These are phyloP conservation scores for Rhodophaea formosa DNA, from an alignment of 2,888 invertebrate genomes.

Conservation along the genomic window DNA sequence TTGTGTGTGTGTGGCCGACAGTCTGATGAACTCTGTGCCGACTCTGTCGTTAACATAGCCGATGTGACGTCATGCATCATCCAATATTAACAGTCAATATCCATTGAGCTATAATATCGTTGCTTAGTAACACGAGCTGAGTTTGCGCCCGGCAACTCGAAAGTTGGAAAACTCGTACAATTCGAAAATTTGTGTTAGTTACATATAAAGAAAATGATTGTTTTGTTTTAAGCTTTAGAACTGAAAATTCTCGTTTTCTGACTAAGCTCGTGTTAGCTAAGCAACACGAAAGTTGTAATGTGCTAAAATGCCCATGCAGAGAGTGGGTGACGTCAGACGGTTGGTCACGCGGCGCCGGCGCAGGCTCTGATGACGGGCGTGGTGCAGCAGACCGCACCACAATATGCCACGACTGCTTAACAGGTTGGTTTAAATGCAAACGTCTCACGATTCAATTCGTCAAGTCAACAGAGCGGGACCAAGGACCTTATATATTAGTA, in stretches of 20 bases:
- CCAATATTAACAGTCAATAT: background rate
- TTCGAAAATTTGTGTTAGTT: no score
- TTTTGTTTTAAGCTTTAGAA: no score
- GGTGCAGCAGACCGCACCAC: background rate
- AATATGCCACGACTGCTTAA: conserved; percentile 8
- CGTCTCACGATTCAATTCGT: no score
- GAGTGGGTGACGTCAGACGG: background rate
- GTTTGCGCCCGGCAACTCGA: no score
- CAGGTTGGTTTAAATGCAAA: conserved; percentile 16
- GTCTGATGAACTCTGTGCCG: conserved; percentile 10
- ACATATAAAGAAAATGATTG: no score
- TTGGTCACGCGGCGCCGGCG: conserved; percentile 12
- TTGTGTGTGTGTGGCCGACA: background rate
- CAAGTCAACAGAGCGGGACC: no score
- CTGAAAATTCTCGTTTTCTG: background rate
- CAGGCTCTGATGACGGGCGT: background rate
- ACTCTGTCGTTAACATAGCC: background rate
- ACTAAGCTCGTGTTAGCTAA: background rate
- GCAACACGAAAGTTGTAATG: background rate
- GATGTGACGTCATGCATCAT: background rate
- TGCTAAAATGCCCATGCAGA: background rate
- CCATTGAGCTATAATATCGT: no score
- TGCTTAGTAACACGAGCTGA: no score
- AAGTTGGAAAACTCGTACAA: no score
- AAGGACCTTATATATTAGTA: no score